Conservation (phyloP, 2,797 vertebrate genomes). For the Lepilemur septentrionalis region DNA sequence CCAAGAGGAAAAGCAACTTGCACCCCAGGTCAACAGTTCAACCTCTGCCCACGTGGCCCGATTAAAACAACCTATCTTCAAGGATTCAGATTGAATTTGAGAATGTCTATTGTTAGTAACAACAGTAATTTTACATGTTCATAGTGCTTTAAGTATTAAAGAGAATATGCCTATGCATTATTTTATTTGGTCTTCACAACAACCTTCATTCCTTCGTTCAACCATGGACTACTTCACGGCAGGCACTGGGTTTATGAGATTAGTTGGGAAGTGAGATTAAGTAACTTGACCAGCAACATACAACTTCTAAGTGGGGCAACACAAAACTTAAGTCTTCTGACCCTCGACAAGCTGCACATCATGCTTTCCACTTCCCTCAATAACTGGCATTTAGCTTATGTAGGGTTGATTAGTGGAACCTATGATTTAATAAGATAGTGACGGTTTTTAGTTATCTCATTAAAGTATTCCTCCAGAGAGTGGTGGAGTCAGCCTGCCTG, state of each 20-base stretch:
- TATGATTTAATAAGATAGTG: neutral
- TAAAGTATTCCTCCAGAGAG: neutral
- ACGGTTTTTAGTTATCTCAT: neutral
- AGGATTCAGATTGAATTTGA: neutral
- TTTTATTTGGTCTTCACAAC: neutral
- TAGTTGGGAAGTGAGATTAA: neutral
- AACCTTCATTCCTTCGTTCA: neutral
- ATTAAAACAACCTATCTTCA: neutral
- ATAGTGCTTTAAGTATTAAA: neutral
- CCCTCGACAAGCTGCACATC: rapidly evolving
- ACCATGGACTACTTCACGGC: neutral
- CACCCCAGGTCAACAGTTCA: neutral
- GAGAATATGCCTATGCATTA: rapidly evolving
- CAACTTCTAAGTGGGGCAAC: neutral
- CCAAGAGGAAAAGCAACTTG: neutral
- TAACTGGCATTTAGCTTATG: neutral
- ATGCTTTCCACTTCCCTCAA: neutral
- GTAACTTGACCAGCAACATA: neutral
- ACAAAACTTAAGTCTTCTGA: neutral
- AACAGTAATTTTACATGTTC: too few relatives aligned
- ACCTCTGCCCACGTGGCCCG: neutral
- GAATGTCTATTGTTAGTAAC: neutral
- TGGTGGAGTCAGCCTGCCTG: too few relatives aligned
- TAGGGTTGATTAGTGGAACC: neutral
- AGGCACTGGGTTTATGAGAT: neutral